A percentile compares a stretch with the other conserved stretches of the same genome.
phyloP scores from a whole-genome alignment of 2,888 invertebrate species.

The Lasioglossum figueresi region DNA sequence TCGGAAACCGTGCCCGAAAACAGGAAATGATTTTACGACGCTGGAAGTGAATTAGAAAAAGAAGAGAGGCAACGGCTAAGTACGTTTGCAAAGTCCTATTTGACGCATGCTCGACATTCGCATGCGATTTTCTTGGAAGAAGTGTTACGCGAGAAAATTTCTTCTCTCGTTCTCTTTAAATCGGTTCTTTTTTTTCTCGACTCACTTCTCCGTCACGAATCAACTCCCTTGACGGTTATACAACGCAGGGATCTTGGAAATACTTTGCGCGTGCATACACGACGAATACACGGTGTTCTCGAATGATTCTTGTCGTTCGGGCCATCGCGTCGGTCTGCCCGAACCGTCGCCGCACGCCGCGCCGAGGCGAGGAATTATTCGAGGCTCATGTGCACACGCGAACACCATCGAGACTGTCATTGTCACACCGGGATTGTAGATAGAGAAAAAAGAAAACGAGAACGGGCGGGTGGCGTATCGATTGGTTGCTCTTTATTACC shows the following conservation, averaged over 20 bases:
- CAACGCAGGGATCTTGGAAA: not conserved
- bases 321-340: not conserved
- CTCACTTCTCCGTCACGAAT: not conserved
- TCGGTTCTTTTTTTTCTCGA: not conserved
- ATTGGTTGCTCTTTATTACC: slow-evolving; percentile 76
- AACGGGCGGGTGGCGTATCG: slow-evolving; percentile 55
- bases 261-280: not conserved
- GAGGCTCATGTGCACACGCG: slow-evolving; percentile 13
- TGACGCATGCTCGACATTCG: not conserved
- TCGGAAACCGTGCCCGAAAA: not conserved
- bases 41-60: not conserved
- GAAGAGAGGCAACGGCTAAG: too few species aligned
- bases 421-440: slow-evolving; percentile 56
- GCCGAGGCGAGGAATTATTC: not conserved
- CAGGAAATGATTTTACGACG: not conserved
- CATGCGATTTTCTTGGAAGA: not conserved
- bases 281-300: not conserved
- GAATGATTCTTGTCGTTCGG: not conserved
- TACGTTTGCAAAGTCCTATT: not conserved
- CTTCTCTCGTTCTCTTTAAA: slow-evolving; percentile 1
- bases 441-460: slow-evolving; percentile 30
- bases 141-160: not conserved
- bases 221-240: not conserved
- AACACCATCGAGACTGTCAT: slow-evolving; percentile 50
- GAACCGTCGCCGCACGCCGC: not conserved